Base-by-base conservation (phyloP, 2,888 invertebrate species). In the Automeris io region DNA sequence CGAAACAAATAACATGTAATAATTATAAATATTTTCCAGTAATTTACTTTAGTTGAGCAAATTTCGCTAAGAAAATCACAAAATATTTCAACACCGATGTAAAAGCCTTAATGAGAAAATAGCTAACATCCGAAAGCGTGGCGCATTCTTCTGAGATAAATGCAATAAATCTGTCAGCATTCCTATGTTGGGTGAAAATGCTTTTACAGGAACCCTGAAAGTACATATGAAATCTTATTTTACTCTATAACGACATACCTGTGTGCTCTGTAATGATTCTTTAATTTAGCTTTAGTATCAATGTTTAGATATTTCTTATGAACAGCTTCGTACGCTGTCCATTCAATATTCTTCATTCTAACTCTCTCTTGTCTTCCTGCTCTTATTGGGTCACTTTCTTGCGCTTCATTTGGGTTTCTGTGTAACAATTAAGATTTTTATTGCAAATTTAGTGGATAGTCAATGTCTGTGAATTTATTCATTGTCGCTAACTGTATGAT, bases 221-320 rank as follows among this genome's bases (percentile, higher is more conserved):
- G 6, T 24, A 24, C 3, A 24, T n/a, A 9, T 24, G 0, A 9
- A 24, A 24, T 24, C 11, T 9, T 11, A 11, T 24, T 9, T 24
- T 6, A 19, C 6, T 5, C 19, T 19, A 19, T 19, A 5, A 19
- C 19, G 19, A 19, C 12, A 11, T 56, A 87, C 87, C 92, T 89
- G 67, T 97, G 97, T 1, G 97, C 97, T 48, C 97, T 90, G 81
- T 97, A 98, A 83, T 97, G 97, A 59, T 96, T 95, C 73, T 95
- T 95, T 49, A 96, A 81, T 70, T 95, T 95, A 0, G 96, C 93
- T 70, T 97, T 96, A 34, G 93, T 93, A 66, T 96, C 97, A 61
- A 97, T 91, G 82, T 93, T 94, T 49, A 98, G 87, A 81, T 96
- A 98, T 68, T 96, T 96, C 75, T 97, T 97, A 64, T 96, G 96